Conservation (phyloP, 1,140 invertebrate species). For the Rhagoletis pomonella region DNA sequence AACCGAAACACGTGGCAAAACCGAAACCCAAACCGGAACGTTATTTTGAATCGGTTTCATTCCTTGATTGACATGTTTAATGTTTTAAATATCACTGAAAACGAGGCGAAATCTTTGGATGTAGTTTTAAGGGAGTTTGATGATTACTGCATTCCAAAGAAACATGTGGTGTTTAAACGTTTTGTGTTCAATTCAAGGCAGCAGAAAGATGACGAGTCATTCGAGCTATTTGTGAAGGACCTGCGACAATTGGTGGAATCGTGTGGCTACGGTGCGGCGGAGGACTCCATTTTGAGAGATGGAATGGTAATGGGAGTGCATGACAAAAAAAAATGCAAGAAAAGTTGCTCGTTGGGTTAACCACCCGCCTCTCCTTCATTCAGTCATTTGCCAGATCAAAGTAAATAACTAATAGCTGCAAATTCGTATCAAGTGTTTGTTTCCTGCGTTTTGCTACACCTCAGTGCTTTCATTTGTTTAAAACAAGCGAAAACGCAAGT, state of each 20-base stretch:
- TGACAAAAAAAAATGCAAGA: constrained; percentile 57
- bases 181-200: constrained; percentile 61
- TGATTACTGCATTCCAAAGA: constrained; percentile 62
- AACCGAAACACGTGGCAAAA: no score
- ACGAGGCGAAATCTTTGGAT: constrained; percentile 56
- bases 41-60: no score
- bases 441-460: no score
- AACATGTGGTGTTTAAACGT: constrained; percentile 62
- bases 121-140: constrained; percentile 58
- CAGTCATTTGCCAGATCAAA: no score
- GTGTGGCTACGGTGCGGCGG: constrained; percentile 60
- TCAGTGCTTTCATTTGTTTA: no score
- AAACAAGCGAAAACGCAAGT: no score
- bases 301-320: constrained; percentile 62
- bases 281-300: constrained; percentile 61
- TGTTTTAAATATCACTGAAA: constrained; percentile 57
- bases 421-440: no score
- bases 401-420: no score
- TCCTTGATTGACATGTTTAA: constrained; percentile 57
- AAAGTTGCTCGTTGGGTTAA: background rate
- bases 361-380: background rate
- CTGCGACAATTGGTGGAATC: constrained; percentile 61
- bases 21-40: no score
- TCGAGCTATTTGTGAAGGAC: constrained; percentile 64
- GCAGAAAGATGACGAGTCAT: constrained; percentile 63